A percentile compares a stretch with the other conserved stretches of the same genome.
These are phyloP conservation scores for Sarcoramphus papa DNA, from an alignment of 2,797 vertebrate species.

Conservation along the genomic window DNA sequence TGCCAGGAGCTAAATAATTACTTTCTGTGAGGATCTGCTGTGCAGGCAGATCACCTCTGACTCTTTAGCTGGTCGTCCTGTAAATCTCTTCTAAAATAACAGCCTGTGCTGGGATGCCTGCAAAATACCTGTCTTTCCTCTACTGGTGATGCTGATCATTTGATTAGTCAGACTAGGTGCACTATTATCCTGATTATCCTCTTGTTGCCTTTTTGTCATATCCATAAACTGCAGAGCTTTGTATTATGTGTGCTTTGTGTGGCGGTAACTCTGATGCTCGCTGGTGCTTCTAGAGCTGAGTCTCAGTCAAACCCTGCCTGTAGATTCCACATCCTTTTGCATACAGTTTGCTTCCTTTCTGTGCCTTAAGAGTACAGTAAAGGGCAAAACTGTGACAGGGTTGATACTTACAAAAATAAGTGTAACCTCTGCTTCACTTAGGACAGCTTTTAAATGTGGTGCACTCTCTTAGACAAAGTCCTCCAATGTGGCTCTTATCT, in stretches of 20 bases:
- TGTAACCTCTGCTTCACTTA: background rate
- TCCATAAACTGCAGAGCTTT: background rate
- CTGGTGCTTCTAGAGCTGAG: background rate
- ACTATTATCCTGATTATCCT: background rate
- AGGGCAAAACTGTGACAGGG: background rate
- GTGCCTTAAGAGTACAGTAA: background rate
- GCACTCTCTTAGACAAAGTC: background rate
- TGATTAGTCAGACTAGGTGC: background rate
- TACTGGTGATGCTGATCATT: accelerated
- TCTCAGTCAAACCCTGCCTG: background rate
- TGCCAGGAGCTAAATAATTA: background rate
- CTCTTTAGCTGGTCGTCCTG: background rate
- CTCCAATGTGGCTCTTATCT: background rate
- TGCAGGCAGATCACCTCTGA: background rate
- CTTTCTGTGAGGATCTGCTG: background rate
- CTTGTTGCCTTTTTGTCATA: background rate
- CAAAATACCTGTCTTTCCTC: background rate
- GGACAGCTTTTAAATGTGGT: background rate
- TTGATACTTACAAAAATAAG: background rate
- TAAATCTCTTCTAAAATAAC: background rate
- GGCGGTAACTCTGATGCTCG: background rate
- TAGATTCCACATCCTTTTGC: background rate
- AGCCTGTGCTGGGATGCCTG: background rate
- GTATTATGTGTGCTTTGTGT: background rate
- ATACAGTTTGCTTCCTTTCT: background rate